Evolutionary conservation across 2,888 invertebrate genomes (phyloP), one percentile per base, ranked within the genome.

Genomic region (Sinhomidia bicolor): DNA sequence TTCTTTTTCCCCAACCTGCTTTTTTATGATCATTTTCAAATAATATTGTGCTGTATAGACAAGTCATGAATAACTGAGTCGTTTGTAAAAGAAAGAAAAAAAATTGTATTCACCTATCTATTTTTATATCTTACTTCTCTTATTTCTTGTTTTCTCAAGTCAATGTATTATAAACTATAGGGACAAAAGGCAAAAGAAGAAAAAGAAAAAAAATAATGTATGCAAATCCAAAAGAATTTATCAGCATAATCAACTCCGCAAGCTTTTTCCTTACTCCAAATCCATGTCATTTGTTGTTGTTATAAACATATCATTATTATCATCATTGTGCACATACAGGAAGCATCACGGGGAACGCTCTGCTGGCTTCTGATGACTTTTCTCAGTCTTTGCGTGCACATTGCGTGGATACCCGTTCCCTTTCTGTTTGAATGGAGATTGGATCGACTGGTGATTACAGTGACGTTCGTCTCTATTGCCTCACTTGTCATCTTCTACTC

Each of bases 381-480:
- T 86, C 85, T 90, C 78, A 65, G 83, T 81, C 79, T 90, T 82
- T 51, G 91, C 60, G 86, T 91, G 36, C 89, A 89, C 89, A 29
- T 91, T 83, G 90, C 91, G 0, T 91, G 91, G 91, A 81, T 91
- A 20, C 90, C 90, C 17, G 90, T 92, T 44, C 92, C 92, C 2
- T 89, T 92, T 57, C 14, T 92, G 32, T 89, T 90, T 85, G 81
- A 80, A 65, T 92, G 92, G 92, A 89, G 86, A 74, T 44, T 91
- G 85, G 92, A 92, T 65, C 89, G 88, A 41, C 86, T 90, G 83
- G 89, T 91, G 44, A 91, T 92, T 44, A 83, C 90, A 23, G 89
- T 90, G 36, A 85, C 91, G 12, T 89, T 91, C 54, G 78, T 91
- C 10, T 80, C 88, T 17, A 65, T 92, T 26, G 91, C 82, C 0